Percentiles rank a stretch among this genome's conserved stretches.
Evolutionary conservation across 1,140 invertebrate genomes (phyloP).

Genomic region (Kradibia gibbosae): DNA sequence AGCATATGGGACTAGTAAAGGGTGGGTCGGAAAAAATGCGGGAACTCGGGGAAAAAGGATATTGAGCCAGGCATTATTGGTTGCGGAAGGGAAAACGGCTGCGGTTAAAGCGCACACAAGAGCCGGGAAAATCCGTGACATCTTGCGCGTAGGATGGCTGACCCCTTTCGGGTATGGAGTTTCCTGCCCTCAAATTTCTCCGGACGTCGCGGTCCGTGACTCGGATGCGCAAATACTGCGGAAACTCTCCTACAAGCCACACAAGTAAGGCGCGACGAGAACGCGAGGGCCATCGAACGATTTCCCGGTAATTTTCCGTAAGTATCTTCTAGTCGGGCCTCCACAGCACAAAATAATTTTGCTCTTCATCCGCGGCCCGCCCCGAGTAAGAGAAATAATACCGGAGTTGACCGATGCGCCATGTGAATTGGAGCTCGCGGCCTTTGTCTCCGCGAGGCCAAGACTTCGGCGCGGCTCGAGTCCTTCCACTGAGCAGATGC

Average conservation of each 20-base stretch:
- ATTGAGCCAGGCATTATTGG: neutral
- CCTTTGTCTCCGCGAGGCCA: neutral
- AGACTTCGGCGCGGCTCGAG: neutral
- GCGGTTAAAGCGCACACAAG: neutral
- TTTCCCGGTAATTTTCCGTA: neutral
- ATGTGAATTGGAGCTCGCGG: neutral
- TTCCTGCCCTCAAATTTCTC: conserved; percentile 4
- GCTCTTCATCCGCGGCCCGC: no score
- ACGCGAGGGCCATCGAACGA: no score
- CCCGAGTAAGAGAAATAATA: neutral
- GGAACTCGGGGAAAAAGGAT: neutral
- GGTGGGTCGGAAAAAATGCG: neutral
- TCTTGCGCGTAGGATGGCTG: neutral
- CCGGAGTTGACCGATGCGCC: no score
- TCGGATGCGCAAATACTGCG: conserved; percentile 17
- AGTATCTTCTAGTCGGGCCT: no score
- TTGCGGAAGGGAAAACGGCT: neutral
- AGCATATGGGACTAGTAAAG: neutral
- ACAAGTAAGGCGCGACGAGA: no score
- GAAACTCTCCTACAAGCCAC: no score
- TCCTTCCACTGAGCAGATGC: neutral
- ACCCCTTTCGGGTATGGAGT: conserved; percentile 42
- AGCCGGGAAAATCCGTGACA: neutral
- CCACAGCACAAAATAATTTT: neutral
- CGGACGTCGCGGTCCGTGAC: neutral